Evolutionary conservation across 2,113 vertebrate genomes (phyloP).

Genomic region (Redunca redunca): DNA sequence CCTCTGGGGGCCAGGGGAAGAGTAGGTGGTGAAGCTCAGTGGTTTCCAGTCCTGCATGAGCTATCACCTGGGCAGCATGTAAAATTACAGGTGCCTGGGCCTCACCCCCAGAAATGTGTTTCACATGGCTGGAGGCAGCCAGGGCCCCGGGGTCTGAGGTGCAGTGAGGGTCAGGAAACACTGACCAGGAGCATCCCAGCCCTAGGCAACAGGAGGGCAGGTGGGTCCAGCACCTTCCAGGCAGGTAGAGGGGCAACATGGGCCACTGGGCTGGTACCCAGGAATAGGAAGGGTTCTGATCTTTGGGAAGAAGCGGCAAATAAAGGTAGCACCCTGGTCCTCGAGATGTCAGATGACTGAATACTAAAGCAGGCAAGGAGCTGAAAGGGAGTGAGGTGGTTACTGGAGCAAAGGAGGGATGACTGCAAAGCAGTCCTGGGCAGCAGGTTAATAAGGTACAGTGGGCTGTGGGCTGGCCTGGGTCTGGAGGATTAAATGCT

Average conservation of each 20-base stretch:
- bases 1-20: not conserved
- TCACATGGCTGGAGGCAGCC: not conserved
- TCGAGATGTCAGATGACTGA: not conserved
- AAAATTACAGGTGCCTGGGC: not conserved
- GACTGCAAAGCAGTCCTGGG: fast-evolving
- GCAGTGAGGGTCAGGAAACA: fast-evolving
- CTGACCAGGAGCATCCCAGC: not conserved
- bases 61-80: not conserved
- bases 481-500: not conserved
- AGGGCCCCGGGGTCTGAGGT: not conserved
- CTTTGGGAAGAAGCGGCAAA: not conserved
- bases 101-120: fast-evolving
- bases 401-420: not conserved
- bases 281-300: not conserved
- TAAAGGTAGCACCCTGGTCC: not conserved
- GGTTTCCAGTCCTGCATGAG: not conserved
- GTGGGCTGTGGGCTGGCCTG: fast-evolving
- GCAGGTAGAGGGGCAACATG: fast-evolving
- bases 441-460: fast-evolving
- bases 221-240: fast-evolving
- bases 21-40: no score
- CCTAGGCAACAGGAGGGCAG: not conserved
- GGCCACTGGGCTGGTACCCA: not conserved
- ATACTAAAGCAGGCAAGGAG: fast-evolving
- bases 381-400: not conserved